phyloP scores from a whole-genome alignment of 2,113 vertebrate genomes.

The Glareola pratincola region DNA sequence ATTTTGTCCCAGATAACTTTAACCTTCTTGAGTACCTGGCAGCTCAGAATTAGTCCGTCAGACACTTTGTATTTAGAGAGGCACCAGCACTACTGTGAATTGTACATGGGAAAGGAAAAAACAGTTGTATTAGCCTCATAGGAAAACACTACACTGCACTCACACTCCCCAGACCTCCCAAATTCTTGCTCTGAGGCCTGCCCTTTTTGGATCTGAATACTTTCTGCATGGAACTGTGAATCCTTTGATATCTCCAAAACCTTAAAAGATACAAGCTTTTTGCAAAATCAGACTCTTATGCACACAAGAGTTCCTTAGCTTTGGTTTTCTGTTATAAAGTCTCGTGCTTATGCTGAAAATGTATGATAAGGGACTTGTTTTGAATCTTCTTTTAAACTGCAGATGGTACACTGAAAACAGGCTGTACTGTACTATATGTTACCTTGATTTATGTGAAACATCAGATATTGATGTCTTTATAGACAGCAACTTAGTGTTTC shows the following conservation, averaged over 20 bases:
- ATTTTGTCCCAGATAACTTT: not conserved
- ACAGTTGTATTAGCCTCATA: fast-evolving
- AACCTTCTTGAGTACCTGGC: not conserved
- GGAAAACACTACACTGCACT: fast-evolving
- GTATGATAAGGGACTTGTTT: not conserved
- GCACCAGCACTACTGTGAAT: not conserved
- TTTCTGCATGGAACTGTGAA: fast-evolving
- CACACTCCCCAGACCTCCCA: no score
- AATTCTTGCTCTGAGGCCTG: not conserved
- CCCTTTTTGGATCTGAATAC: not conserved
- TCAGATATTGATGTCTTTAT: conserved; percentile 27
- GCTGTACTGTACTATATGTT: not conserved
- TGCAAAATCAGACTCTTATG: not conserved
- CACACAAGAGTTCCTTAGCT: not conserved
- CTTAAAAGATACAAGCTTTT: not conserved
- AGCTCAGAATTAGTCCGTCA: not conserved
- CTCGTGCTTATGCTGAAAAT: not conserved
- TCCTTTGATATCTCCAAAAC: fast-evolving
- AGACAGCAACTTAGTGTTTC: conserved; percentile 48
- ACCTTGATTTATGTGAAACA: not conserved
- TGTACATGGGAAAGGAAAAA: not conserved
- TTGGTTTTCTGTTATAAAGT: not conserved
- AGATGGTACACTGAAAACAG: not conserved
- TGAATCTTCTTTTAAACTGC: not conserved
- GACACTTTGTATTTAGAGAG: not conserved